Percentiles rank a stretch among this genome's conserved stretches.
phyloP scores from a whole-genome alignment of 2,113 vertebrate genomes.

The Eretmodus cyanostictus region DNA sequence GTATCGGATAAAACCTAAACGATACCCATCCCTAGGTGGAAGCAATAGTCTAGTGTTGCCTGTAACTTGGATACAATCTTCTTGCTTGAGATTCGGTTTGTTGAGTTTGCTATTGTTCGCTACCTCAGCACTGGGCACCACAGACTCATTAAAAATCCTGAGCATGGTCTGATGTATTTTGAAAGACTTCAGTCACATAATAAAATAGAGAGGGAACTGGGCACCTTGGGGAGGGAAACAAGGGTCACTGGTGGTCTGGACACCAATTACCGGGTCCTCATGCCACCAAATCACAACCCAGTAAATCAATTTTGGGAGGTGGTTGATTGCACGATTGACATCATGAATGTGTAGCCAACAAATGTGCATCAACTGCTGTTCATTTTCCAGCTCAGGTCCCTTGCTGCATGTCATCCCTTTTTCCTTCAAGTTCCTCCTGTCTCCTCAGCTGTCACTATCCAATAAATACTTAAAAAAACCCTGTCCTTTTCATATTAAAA shows the following conservation, averaged over 20 bases:
- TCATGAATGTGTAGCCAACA: neutral
- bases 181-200: neutral
- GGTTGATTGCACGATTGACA: neutral
- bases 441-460: neutral
- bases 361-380: neutral
- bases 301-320: neutral
- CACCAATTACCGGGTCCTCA: neutral
- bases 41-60: neutral
- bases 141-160: neutral
- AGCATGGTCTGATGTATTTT: neutral
- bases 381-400: neutral
- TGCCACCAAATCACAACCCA: neutral
- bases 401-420: neutral
- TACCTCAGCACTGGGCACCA: neutral
- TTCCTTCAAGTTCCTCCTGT: neutral
- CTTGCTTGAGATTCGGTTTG: neutral
- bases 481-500: conserved; percentile 3
- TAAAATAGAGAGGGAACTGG: neutral
- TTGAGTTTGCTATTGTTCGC: neutral
- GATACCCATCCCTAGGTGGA: too few species aligned
- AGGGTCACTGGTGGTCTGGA: neutral
- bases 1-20: too few species aligned
- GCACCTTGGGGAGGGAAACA: neutral
- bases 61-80: neutral
- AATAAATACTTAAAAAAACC: rapidly evolving